Conservation (phyloP, 1,140 invertebrate genomes). For the Subanguina moxae region DNA sequence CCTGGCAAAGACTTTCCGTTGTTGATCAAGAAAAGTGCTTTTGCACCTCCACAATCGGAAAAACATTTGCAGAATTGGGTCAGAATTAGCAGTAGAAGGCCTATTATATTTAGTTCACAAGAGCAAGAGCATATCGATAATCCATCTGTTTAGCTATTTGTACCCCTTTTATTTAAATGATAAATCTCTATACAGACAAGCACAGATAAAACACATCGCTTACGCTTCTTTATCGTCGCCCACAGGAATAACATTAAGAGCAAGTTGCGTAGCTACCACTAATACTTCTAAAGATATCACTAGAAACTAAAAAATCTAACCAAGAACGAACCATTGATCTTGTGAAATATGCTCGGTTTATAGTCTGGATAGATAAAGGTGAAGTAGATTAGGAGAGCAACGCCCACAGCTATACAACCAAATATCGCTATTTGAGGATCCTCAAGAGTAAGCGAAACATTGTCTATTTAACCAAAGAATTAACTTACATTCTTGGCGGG, state of each 20-base stretch:
- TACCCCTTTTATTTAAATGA: no score
- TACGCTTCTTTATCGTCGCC: neutral
- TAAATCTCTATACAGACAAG: no score
- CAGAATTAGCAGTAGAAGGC: conserved; percentile 9
- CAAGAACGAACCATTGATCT: conserved; percentile 12
- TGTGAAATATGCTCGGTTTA: conserved; percentile 5
- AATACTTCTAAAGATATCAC: conserved; percentile 14
- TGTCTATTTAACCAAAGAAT: neutral
- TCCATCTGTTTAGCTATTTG: no score
- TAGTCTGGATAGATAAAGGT: conserved; percentile 16
- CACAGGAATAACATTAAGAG: conserved; percentile 9
- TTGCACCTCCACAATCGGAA: conserved; percentile 10
- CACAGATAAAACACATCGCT: no score
- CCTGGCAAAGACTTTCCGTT: conserved; percentile 26
- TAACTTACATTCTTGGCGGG: conserved; percentile 18
- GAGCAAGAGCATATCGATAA: no score
- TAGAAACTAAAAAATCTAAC: no score
- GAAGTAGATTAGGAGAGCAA: conserved; percentile 18
- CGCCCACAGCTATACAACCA: conserved; percentile 2
- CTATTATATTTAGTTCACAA: neutral
- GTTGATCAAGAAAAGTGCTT: conserved; percentile 11
- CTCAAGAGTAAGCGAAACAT: neutral
- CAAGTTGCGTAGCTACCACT: conserved; percentile 7
- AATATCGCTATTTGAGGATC: conserved; percentile 20
- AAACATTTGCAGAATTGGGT: conserved; percentile 17